Evolutionary conservation across 1,140 invertebrate genomes (phyloP), one percentile per base, ranked within the genome.

Genomic region (Antheraea mylitta): DNA sequence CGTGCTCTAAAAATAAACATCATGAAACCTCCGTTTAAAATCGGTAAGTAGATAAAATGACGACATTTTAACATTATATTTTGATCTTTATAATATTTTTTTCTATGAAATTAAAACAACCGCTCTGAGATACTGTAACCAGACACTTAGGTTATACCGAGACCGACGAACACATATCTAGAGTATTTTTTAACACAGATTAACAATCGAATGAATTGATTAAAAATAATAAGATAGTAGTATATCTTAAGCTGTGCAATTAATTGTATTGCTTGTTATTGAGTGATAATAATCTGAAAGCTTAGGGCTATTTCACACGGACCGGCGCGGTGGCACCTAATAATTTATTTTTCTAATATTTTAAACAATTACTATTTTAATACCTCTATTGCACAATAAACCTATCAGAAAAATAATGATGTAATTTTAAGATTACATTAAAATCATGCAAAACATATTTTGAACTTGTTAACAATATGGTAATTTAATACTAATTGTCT

Each of bases 1-100:
- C 22, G 22, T 30, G 1, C 22, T 30, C 22, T 30, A 30, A 30
- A 30, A 30, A 64, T 68, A 68, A 59, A 62, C 58, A 88, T 64
- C 74, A 90, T 88, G 87, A 90, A 90, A 74, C 85, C 86, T 8
- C 78, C 82, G 62, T 89, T 82, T 72, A 90, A 90, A 82, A 90
- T 90, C 42, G 87, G 87, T 90, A 78, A 86, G 81, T 76, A 53
- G 9, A 53, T 16, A 53, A n/a, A 16, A 13, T 53, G 16, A 13
- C 22, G 9, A 53, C 45, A 53, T 53, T 53, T 6, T 53, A 42
- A 16, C 16, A 53, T 53, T 1, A 53, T 53, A 53, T 53, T 16
- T 42, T 53, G 0, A 13, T 53, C 2, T 53, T 53, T 53, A 53
- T 53, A 53, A 53, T 53, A 13, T n/a, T n/a, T n/a, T n/a, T n/a